Percentiles rank a stretch among this genome's conserved stretches.
phyloP scores from a whole-genome alignment of 1,140 invertebrate genomes.

The Zaprionus gabonicus region DNA sequence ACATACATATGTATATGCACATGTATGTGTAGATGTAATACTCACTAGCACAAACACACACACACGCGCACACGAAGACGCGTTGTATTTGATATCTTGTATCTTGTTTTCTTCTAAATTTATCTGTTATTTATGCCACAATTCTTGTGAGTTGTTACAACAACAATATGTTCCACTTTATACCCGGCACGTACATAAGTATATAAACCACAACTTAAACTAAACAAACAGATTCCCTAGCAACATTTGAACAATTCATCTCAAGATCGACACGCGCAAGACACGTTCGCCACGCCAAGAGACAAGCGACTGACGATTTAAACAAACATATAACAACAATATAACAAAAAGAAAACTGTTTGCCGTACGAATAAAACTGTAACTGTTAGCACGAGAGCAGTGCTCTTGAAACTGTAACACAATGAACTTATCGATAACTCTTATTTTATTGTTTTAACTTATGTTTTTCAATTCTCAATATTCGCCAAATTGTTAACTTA shows the following conservation, averaged over 20 bases:
- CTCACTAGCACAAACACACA: slow-evolving; percentile 44
- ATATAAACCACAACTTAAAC: slow-evolving; percentile 28
- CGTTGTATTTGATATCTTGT: slow-evolving; percentile 51
- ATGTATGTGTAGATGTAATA: slow-evolving; percentile 34
- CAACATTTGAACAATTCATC: slow-evolving; percentile 20
- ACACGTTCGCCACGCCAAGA: slow-evolving; percentile 39
- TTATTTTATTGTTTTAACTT: background rate
- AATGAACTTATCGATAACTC: slow-evolving; percentile 5
- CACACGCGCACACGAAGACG: slow-evolving; percentile 7
- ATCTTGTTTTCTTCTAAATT: slow-evolving; percentile 57
- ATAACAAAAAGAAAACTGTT: slow-evolving; percentile 34
- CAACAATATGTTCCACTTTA: slow-evolving; percentile 18
- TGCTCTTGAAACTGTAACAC: background rate
- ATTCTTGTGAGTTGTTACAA: slow-evolving; percentile 33
- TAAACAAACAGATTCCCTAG: slow-evolving; percentile 24
- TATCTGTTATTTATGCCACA: slow-evolving; percentile 33
- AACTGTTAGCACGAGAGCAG: slow-evolving; percentile 4
- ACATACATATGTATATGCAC: slow-evolving; percentile 6
- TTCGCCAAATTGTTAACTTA: no score
- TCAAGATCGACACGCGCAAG: slow-evolving; percentile 36
- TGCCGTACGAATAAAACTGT: slow-evolving; percentile 16
- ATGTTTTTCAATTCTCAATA: background rate
- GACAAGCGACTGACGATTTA: slow-evolving; percentile 50
- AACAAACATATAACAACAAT: slow-evolving; percentile 46
- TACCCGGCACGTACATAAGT: slow-evolving; percentile 22